Conservation (phyloP, 2,888 invertebrate species). For the Tyria jacobaeae region DNA sequence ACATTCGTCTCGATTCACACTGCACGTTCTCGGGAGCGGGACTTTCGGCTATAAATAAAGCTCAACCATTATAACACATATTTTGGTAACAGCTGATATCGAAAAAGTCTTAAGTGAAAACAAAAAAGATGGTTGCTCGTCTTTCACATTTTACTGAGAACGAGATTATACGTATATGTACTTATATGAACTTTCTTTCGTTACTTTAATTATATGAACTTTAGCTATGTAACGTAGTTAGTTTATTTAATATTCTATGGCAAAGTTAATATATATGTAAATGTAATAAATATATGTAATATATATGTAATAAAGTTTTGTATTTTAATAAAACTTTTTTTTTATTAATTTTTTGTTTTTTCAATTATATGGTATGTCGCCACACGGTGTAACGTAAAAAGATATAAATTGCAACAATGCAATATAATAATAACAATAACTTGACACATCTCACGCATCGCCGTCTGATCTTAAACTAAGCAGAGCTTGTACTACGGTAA, state of each 20-base stretch:
- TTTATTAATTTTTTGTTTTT: too few relatives aligned
- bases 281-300: too few relatives aligned
- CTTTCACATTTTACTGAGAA: slow-evolving; percentile 31
- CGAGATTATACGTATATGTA: slow-evolving; percentile 4
- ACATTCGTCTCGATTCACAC: slow-evolving; percentile 29
- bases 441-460: too few relatives aligned
- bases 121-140: slow-evolving; percentile 42
- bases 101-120: slow-evolving; percentile 42
- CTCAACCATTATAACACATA: slow-evolving; percentile 41
- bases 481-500: too few relatives aligned
- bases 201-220: neutral
- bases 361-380: too few relatives aligned
- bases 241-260: neutral
- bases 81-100: slow-evolving; percentile 54
- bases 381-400: too few relatives aligned
- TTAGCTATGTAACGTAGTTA: neutral
- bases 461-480: too few relatives aligned
- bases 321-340: too few relatives aligned
- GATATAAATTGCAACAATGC: too few relatives aligned
- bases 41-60: slow-evolving; percentile 50
- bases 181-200: too few relatives aligned
- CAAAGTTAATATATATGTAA: neutral
- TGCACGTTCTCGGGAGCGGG: slow-evolving; percentile 49
- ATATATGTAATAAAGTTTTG: too few relatives aligned
- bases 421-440: too few relatives aligned